Evolutionary conservation across 2,888 invertebrate genomes (phyloP), one percentile per base, ranked within the genome.

Genomic region (Drosophila yooni): DNA sequence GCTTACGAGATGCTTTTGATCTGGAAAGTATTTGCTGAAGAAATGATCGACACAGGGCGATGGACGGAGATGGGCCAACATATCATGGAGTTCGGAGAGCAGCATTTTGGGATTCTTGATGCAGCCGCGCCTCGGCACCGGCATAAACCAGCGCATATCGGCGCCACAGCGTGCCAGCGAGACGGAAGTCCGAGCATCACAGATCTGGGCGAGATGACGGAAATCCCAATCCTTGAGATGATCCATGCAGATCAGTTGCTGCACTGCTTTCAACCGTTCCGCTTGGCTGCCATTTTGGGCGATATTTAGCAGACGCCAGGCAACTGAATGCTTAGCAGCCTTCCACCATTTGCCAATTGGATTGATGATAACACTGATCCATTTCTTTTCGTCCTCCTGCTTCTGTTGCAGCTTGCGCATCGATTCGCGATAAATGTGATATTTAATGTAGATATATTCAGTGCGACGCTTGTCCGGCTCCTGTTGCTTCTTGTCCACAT

Each of bases 171-270:
- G 94, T 0, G 98, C 97, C 59, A 98, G 94, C 3, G 96, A 95
- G 1, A 97, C 95, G 3, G 97, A 96, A 0, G 97, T 97, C 79
- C 95, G 94, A 53, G 95, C 94, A 93, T 97, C 96, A 82, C 97
- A 94, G 76, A 96, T 96, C 93, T 97, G 97, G 7, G 98, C 97
- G 70, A 98, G 94, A 86, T 96, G 95, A 60, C 94, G 94, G 89
- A 95, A 97, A 83, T 97, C 95, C 95, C 95, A 95, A 68, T 93
- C 93, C 92, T 95, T 95, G 21, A 96, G 94, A 88, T 95, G 94
- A 90, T 95, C 95, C 77, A 96, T 94, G 38, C 94, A 94, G 2
- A 95, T 95, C 21, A 97, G 93, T 70, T 95, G 95, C 59, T 95
- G 94, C 0, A 96, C 93, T 1, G 97, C 96, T 84, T 95, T 94